Evolutionary conservation across 2,113 vertebrate species (phyloP).

Genomic region (Nibea albiflora): DNA sequence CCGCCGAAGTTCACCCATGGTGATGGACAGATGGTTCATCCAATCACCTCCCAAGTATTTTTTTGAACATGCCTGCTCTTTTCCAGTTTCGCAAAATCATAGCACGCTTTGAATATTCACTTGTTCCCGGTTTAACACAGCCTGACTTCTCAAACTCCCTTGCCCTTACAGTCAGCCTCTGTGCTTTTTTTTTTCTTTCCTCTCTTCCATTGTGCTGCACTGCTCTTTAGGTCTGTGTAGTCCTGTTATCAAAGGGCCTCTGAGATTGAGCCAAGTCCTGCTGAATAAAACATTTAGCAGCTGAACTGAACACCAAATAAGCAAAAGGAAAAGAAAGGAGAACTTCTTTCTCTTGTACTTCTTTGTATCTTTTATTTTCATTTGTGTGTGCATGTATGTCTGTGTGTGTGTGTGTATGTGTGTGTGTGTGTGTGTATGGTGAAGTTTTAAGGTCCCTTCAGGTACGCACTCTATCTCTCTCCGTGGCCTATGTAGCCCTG

Average conservation of each 20-base stretch:
- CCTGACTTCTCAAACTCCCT: background rate
- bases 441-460: slow-evolving; percentile 46
- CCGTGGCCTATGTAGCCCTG: slow-evolving; percentile 48
- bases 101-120: background rate
- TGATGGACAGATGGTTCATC: no score
- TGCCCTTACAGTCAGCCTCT: slow-evolving; percentile 11
- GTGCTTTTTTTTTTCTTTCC: background rate
- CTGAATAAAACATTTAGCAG: slow-evolving; percentile 75
- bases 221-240: slow-evolving; percentile 36
- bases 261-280: slow-evolving; percentile 50
- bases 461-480: slow-evolving; percentile 43
- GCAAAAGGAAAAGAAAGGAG: slow-evolving; percentile 37
- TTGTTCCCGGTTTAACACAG: slow-evolving; percentile 26
- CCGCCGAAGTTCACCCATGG: no score
- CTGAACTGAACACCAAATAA: slow-evolving; percentile 62
- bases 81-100: background rate
- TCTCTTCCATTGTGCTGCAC: slow-evolving; percentile 9
- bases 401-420: slow-evolving; percentile 8
- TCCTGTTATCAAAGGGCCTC: slow-evolving; percentile 54
- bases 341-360: slow-evolving; percentile 38
- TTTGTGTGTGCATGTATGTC: slow-evolving; percentile 20
- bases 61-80: no score
- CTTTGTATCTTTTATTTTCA: slow-evolving; percentile 38
- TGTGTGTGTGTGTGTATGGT: background rate
- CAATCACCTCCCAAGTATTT: no score